These are phyloP conservation scores for Xestia sexstrigata DNA, from an alignment of 2,888 invertebrate species.

Conservation along the genomic window DNA sequence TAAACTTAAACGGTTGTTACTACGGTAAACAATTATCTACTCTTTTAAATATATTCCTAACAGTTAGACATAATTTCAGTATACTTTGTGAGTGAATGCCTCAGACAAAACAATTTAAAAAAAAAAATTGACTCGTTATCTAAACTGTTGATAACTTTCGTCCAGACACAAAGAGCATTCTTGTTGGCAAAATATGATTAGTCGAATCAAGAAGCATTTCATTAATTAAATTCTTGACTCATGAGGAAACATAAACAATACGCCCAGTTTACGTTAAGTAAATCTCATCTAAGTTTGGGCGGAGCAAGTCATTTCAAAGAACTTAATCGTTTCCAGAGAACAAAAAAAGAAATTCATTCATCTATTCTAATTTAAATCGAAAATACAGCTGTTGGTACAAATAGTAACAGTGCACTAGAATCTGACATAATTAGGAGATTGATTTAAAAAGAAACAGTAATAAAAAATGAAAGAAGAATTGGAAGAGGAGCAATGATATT, in stretches of 20 bases:
- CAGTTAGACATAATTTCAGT: background rate
- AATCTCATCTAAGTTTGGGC: conserved; percentile 6
- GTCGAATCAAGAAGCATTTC: background rate
- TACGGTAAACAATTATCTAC: conserved; percentile 15
- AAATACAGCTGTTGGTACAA: background rate
- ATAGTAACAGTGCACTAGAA: background rate
- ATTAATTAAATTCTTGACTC: background rate
- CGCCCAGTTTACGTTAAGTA: background rate
- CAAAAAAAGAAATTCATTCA: conserved; percentile 18
- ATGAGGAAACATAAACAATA: background rate
- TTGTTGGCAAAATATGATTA: background rate
- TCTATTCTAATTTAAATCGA: background rate
- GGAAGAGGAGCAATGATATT: background rate
- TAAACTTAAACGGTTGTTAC: conserved; percentile 4
- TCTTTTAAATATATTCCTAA: background rate
- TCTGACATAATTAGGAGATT: background rate
- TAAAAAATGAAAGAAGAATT: background rate
- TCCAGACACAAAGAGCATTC: background rate
- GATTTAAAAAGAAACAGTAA: background rate
- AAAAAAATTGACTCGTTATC: background rate
- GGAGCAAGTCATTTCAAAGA: conserved; percentile 9
- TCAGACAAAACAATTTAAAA: background rate
- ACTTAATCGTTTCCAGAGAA: conserved; percentile 7
- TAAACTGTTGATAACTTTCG: background rate
- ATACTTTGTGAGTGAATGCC: background rate